Base-by-base conservation (phyloP, 2,888 invertebrate genomes). In the Coecobrya sp. region DNA sequence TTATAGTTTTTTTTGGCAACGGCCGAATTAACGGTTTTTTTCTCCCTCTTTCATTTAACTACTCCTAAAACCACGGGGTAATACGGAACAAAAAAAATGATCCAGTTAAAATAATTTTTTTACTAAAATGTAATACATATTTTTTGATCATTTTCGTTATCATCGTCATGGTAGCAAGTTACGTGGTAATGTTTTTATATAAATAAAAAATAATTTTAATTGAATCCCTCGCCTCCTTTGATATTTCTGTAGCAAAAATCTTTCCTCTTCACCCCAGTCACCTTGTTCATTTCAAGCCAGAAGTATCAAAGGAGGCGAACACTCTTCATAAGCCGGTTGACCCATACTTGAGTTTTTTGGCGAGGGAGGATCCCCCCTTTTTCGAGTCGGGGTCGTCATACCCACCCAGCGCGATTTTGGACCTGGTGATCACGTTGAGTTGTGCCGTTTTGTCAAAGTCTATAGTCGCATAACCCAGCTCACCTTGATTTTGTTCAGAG, bases 361-460 rank as follows among this genome's bases (percentile, higher is more conserved):
- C 27, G 25, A 55, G 5, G 11, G 87, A 70, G 82, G 85, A 52
- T 45, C 82, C 25, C 13, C 76, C 45, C 42, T 30, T 76, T 11
- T 93, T 92, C 16, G 84, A 59, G 10, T 92, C 92, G 16, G 81
- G 91, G 30, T 92, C 84, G 16, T 84, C 89, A 62, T 93, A 94
- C 79, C 93, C 93, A 19, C n/a, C n/a, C n/a, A 95, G 89, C 22
- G 93, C 94, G 49, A 95, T 94, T 76, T 94, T 94, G 19, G 95
- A 94, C 86, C 95, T 89, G 13, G 95, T 95, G 59, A 94, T 94
- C n/a, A 93, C 93, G 42, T 94, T 94, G 42, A 99, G 96, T 27
- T 99, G 99, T 86, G 97, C 98, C 0, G 99, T 99, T 96, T 98
- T 98, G 95, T 98, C 97, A 96, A 99, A 99, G 96, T 99, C 99